Percentiles rank a stretch among this genome's conserved stretches.
Evolutionary conservation across 37 sponge, comb jelly and placozoan genomes (phyloP).

Genomic region (Halichondria panicea): DNA sequence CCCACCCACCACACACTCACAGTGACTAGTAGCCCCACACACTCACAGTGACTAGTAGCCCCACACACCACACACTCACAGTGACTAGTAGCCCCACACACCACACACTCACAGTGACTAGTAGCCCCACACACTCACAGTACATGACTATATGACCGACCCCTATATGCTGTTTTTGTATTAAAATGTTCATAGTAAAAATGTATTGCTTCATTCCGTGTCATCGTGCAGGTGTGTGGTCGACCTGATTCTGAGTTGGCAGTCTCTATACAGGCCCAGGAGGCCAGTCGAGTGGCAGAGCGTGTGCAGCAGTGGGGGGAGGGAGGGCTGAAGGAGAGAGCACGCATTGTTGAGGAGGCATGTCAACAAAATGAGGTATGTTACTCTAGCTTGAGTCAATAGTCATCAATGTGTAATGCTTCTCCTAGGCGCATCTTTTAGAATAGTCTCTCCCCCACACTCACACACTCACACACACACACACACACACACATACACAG

Average conservation of each 20-base stretch:
- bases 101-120: too few species aligned
- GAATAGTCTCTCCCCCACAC: background rate
- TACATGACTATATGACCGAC: too few species aligned
- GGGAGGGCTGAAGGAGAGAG: conserved; percentile 61
- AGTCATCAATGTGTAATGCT: too few species aligned
- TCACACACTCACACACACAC: background rate
- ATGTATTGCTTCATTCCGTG: background rate
- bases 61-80: too few species aligned
- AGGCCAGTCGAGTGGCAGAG: conserved; percentile 57
- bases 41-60: too few species aligned
- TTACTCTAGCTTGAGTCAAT: background rate
- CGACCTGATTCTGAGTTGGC: conserved; percentile 80
- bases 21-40: too few species aligned
- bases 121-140: too few species aligned
- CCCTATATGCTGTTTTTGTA: too few species aligned
- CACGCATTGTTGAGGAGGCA: conserved; percentile 55
- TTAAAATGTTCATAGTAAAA: too few species aligned
- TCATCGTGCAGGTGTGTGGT: conserved; percentile 63
- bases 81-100: too few species aligned
- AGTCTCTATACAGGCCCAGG: conserved; percentile 59
- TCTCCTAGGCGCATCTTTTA: background rate
- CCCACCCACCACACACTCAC: too few species aligned
- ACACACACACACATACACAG: conserved; percentile 12
- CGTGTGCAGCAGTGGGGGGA: conserved; percentile 70
- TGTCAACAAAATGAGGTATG: conserved; percentile 73